Base-by-base conservation (phyloP, 2,888 invertebrate genomes). In the Onchidella celtica region DNA sequence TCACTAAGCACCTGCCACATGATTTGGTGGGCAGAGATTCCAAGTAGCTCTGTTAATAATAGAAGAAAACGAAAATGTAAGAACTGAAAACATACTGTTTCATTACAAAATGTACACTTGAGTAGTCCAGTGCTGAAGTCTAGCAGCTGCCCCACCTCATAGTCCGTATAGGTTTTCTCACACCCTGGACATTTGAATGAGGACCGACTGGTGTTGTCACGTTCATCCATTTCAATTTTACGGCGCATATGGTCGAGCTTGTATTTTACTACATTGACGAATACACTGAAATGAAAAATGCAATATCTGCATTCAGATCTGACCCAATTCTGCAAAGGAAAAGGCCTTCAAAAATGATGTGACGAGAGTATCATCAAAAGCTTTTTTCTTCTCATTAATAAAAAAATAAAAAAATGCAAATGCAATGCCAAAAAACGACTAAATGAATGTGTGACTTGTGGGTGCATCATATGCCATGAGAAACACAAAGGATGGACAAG, bases 241-340 rank as follows among this genome's bases (percentile, higher is more conserved):
- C 98, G 97, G 81, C 98, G 95, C 97, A 99, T 98, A 91, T 98
- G 95, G 94, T 99, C 98, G 91, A 99, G 94, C 94, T 99, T 99
- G 94, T 99, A 99, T 94, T 98, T 99, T 0, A 99, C 97, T 21
- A 99, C 98, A 94, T 99, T 99, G 3, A 99, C 98, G 94, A 98
- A 98, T 59, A 95, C 95, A 75, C 83, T 86, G 63, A 40, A 17
- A 74, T 9, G 6, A 65, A 6, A 63, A 47, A 6, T 21, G 65
- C 32, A 69, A 69, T n/a, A n/a, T 66, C 3, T n/a, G 6, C 66
- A 11, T 14, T 66, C 17, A 21, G 29, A 92, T 97, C 97, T 47
- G 47, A 47, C 6, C n/a, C 6, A 61, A 61, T 6, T n/a, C n/a
- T 61, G 61, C n/a, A n/a, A n/a, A n/a, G n/a, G n/a, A n/a, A n/a